phyloP scores from a whole-genome alignment of 2,888 invertebrate genomes.

The Monoplex corrugatus region DNA sequence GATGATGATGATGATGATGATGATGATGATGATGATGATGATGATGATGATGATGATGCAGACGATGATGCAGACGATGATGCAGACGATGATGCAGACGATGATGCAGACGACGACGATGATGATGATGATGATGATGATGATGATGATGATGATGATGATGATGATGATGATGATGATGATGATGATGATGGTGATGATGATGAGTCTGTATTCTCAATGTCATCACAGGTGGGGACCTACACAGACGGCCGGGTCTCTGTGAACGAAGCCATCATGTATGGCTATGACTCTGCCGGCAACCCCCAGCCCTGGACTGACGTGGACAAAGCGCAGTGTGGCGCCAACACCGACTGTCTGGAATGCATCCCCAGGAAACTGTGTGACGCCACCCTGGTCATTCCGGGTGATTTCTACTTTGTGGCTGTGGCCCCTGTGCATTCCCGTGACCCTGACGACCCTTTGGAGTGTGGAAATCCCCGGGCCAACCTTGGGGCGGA shows the following conservation, averaged over 20 bases:
- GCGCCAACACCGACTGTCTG: neutral
- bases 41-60: no score
- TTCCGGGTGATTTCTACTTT: conserved; percentile 30
- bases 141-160: no score
- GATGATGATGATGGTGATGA: no score
- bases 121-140: no score
- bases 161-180: no score
- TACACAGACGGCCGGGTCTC: neutral
- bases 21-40: no score
- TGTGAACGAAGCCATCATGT: neutral
- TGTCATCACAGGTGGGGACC: neutral
- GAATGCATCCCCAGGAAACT: neutral
- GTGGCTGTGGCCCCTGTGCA: conserved; percentile 30
- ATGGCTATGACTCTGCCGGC: neutral
- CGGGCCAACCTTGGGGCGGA: neutral
- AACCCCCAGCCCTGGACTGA: neutral
- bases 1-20: no score
- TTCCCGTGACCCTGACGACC: neutral
- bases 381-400: neutral
- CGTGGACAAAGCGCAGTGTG: conserved; percentile 1
- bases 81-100: no score
- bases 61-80: no score
- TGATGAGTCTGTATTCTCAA: no score
- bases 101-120: no score
- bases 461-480: neutral